Conservation (phyloP, 2,113 vertebrate genomes). For the Clarias macrocephalus region DNA sequence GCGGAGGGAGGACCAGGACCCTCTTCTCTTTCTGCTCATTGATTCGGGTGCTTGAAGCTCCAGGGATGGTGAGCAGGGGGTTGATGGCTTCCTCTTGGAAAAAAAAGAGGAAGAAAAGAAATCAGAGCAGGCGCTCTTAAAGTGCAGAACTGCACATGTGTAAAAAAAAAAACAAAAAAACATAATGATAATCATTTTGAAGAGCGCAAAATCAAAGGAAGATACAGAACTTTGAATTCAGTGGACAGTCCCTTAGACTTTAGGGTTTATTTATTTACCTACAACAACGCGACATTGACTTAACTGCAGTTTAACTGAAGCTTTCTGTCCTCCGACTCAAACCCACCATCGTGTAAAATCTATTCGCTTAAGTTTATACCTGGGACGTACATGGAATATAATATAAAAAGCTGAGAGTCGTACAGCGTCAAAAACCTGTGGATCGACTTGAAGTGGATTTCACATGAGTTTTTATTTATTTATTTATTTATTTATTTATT, state of each 20-base stretch:
- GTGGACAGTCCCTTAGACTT: background rate
- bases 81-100: slow-evolving; percentile 63
- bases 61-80: slow-evolving; percentile 60
- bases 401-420: background rate
- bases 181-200: background rate
- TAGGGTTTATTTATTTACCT: background rate
- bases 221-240: background rate
- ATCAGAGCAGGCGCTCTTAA: slow-evolving; percentile 43
- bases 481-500: background rate
- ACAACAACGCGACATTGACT: no score
- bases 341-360: no score
- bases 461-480: background rate
- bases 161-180: background rate
- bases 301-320: background rate
- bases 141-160: background rate
- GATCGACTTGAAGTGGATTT: background rate
- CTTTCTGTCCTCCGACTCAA: background rate
- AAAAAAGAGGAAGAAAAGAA: slow-evolving; percentile 50
- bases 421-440: background rate
- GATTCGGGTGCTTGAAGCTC: slow-evolving; percentile 76
- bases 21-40: slow-evolving; percentile 77
- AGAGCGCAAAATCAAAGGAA: background rate
- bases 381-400: background rate
- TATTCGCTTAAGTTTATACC: background rate
- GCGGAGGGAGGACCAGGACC: slow-evolving; percentile 73